Percentiles rank a stretch among this genome's conserved stretches.
Conservation (phyloP, 1,140 invertebrate species). For the Drosophila carrolli region DNA sequence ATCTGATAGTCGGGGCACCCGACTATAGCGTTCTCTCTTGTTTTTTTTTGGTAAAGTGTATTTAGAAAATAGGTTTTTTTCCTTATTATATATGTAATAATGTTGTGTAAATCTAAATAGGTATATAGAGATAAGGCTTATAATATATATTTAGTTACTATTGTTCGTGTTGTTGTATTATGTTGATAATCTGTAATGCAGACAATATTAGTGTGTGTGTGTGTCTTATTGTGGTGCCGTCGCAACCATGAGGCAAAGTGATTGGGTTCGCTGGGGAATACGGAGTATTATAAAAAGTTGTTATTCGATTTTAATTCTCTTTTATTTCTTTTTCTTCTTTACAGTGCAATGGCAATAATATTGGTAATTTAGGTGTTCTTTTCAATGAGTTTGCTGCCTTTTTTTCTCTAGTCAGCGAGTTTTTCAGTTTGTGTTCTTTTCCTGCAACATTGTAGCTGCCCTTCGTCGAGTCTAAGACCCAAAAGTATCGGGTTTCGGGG, state of each 20-base stretch:
- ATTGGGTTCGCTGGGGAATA: background rate
- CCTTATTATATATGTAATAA: background rate
- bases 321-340: background rate
- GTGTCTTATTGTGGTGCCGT: background rate
- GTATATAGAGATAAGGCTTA: background rate
- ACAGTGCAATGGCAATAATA: no score
- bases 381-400: background rate
- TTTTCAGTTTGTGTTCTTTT: conserved; percentile 1
- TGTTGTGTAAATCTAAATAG: background rate
- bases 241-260: background rate
- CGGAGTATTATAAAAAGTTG: background rate
- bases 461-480: background rate
- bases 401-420: background rate
- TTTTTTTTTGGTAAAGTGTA: background rate
- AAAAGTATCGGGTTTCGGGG: background rate
- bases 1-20: no score
- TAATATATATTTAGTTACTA: background rate
- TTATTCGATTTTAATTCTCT: background rate
- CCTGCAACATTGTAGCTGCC: background rate
- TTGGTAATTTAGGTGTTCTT: background rate
- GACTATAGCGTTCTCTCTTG: no score
- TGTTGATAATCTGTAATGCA: background rate
- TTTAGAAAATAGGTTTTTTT: background rate
- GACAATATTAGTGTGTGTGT: background rate
- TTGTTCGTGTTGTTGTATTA: conserved; percentile 1